Conservation (phyloP, 2,797 vertebrate species). For the Poecilia gillii region DNA sequence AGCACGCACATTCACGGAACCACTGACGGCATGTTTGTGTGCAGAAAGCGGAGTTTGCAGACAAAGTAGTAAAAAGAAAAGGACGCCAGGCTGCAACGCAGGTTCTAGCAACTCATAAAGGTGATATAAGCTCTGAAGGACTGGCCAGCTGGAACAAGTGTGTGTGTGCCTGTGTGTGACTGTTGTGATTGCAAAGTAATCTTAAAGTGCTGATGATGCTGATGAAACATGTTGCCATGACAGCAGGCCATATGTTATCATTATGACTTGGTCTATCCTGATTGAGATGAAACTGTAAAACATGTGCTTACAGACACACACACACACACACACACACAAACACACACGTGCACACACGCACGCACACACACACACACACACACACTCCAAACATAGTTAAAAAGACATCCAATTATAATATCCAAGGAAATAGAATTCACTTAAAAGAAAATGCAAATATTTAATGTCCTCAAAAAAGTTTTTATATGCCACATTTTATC, state of each 20-base stretch:
- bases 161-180: slow-evolving; percentile 15
- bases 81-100: slow-evolving; percentile 33
- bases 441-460: slow-evolving; percentile 8
- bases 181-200: slow-evolving; percentile 32
- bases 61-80: slow-evolving; percentile 36
- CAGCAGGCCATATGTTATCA: slow-evolving; percentile 64
- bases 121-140: slow-evolving; percentile 53
- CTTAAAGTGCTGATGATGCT: slow-evolving; percentile 68
- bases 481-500: neutral
- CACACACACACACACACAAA: slow-evolving; percentile 11
- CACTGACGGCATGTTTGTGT: slow-evolving; percentile 35
- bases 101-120: slow-evolving; percentile 58
- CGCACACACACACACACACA: slow-evolving; percentile 1
- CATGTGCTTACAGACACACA: neutral
- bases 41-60: slow-evolving; percentile 25
- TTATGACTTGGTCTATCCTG: slow-evolving; percentile 41
- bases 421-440: slow-evolving; percentile 23
- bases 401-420: slow-evolving; percentile 7
- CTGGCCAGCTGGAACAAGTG: slow-evolving; percentile 29
- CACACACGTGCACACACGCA: too few relatives aligned
- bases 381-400: slow-evolving; percentile 15
- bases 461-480: neutral
- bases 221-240: slow-evolving; percentile 62
- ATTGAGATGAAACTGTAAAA: slow-evolving; percentile 46
- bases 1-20: slow-evolving; percentile 3